phyloP scores from a whole-genome alignment of 37 sponge, comb jelly and placozoan species.

The Halisarca cf. caerulea region DNA sequence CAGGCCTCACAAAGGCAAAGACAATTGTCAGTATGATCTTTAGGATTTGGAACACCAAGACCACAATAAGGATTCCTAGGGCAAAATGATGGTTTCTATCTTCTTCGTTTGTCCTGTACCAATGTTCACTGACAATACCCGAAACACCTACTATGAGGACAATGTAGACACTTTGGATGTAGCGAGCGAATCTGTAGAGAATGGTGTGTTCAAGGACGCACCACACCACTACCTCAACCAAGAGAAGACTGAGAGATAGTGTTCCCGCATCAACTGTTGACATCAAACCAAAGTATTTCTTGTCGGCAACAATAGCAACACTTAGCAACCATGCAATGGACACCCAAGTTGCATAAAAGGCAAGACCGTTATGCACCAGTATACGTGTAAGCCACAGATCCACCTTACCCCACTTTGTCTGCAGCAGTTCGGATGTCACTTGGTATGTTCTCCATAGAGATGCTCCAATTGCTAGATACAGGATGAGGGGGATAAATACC shows the following conservation, averaged over 20 bases:
- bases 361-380: slow-evolving; percentile 25
- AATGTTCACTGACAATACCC: slow-evolving; percentile 18
- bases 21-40: slow-evolving; percentile 12
- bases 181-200: slow-evolving; percentile 34
- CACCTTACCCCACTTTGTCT: slow-evolving; percentile 1
- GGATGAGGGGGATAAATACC: background rate
- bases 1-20: slow-evolving; percentile 3
- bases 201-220: slow-evolving; percentile 21
- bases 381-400: slow-evolving; percentile 16
- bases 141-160: slow-evolving; percentile 1
- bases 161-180: slow-evolving; percentile 39
- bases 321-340: slow-evolving; percentile 23
- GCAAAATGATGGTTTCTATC: slow-evolving; percentile 15
- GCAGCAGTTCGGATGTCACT: background rate
- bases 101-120: background rate
- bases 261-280: slow-evolving; percentile 28
- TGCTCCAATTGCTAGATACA: background rate
- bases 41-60: background rate
- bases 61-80: background rate
- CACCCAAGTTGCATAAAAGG: slow-evolving; percentile 21
- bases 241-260: slow-evolving; percentile 22
- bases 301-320: background rate
- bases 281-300: background rate
- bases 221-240: slow-evolving; percentile 34
- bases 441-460: background rate